Evolutionary conservation across 2,113 vertebrate species (phyloP).

Genomic region (Anseranas semipalmata): DNA sequence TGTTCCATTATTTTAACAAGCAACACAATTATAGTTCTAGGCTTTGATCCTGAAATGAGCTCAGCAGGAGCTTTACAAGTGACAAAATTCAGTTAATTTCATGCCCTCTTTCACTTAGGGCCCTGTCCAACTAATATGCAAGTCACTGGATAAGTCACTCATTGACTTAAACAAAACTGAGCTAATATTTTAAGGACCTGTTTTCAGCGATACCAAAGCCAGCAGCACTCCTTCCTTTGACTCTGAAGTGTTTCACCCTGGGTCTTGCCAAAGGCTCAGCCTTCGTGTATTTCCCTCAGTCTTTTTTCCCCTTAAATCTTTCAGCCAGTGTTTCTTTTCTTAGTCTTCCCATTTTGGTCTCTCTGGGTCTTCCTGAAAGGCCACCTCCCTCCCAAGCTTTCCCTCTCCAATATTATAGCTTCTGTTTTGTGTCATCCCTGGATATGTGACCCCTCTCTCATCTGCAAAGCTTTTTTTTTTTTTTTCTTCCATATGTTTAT

Average conservation of each 20-base stretch:
- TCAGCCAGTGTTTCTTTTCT: not conserved
- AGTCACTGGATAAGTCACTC: not conserved
- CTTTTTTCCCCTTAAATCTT: not conserved
- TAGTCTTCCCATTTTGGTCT: not conserved
- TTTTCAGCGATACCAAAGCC: not conserved
- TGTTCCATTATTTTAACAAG: slow-evolving; percentile 26
- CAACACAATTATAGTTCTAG: slow-evolving; percentile 19
- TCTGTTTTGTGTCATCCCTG: not conserved
- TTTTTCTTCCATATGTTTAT: not conserved
- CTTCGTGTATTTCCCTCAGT: not conserved
- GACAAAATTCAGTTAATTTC: slow-evolving; percentile 50
- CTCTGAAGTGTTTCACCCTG: not conserved
- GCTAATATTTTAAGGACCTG: not conserved
- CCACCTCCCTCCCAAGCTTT: not conserved
- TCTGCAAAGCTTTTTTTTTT: not conserved
- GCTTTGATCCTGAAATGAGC: slow-evolving; percentile 41
- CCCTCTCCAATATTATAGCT: fast-evolving
- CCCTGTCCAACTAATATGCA: not conserved
- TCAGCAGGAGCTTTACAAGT: slow-evolving; percentile 10
- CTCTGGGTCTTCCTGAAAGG: not conserved
- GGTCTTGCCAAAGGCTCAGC: not conserved
- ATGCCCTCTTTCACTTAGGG: not conserved
- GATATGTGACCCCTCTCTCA: fast-evolving
- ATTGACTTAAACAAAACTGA: not conserved
- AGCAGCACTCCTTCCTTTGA: not conserved